Conservation (phyloP, 1,140 invertebrate genomes). For the Cepaea nemoralis region DNA sequence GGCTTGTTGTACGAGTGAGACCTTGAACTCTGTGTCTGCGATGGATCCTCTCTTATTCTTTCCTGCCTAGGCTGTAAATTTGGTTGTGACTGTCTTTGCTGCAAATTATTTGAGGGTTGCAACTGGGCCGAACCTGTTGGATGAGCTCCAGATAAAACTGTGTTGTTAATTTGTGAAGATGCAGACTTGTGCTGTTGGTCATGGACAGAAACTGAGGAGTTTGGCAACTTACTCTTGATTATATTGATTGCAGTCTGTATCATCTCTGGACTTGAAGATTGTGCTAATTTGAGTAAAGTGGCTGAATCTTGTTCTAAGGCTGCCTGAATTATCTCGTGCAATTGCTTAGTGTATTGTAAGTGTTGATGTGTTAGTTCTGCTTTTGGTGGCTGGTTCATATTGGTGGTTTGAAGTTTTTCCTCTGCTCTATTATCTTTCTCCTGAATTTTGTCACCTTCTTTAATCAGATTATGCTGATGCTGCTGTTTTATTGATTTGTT, state of each 20-base stretch:
- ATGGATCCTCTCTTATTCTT: background rate
- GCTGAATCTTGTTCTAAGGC: slow-evolving; percentile 4
- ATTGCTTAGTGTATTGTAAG: slow-evolving; percentile 35
- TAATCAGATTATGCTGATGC: background rate
- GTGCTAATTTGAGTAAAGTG: background rate
- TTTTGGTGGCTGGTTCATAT: background rate
- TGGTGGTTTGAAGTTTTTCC: background rate
- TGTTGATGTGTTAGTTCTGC: slow-evolving; percentile 44
- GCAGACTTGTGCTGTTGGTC: background rate
- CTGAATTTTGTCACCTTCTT: background rate
- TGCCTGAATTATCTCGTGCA: slow-evolving; percentile 6
- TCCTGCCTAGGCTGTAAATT: background rate
- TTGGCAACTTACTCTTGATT: background rate
- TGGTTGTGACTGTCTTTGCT: background rate
- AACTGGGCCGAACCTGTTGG: slow-evolving; percentile 13
- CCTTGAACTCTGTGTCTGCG: background rate
- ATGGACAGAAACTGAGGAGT: background rate
- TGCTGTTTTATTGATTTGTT: background rate
- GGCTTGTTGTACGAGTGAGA: slow-evolving; percentile 6
- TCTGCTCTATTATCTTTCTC: background rate
- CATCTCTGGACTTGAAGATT: background rate
- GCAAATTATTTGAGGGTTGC: background rate
- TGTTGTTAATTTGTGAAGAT: background rate
- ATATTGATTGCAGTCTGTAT: background rate
- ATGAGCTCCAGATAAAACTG: background rate